Conservation (phyloP, 2,797 vertebrate genomes). For the Columba guinea region DNA sequence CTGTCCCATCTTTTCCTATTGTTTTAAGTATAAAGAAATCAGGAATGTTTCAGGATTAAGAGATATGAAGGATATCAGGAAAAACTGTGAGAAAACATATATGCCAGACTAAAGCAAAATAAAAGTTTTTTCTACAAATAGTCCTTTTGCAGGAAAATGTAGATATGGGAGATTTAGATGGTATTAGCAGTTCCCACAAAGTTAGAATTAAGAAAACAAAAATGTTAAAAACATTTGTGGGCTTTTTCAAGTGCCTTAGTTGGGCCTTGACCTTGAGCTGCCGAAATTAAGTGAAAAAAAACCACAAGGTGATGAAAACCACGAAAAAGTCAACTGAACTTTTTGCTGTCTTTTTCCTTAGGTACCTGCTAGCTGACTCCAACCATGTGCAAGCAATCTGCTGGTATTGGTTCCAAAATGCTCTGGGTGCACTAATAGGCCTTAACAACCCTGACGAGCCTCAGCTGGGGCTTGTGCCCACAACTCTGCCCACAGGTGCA, state of each 20-base stretch:
- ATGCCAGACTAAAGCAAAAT: background rate
- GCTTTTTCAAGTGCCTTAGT: background rate
- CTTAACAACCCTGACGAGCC: rapidly evolving
- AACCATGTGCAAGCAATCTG: background rate
- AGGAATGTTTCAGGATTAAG: background rate
- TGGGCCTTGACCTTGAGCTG: background rate
- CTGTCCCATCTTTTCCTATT: background rate
- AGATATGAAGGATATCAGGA: rapidly evolving
- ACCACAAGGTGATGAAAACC: background rate
- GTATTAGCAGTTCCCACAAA: background rate
- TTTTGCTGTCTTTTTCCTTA: background rate
- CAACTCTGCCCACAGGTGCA: rapidly evolving
- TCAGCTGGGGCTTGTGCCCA: background rate
- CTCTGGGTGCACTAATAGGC: background rate
- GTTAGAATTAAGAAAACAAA: background rate
- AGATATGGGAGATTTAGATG: background rate
- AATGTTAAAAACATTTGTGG: background rate
- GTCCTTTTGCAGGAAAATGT: background rate
- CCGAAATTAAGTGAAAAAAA: background rate
- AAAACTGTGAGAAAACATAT: background rate
- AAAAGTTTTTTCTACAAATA: background rate
- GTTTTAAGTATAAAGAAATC: background rate
- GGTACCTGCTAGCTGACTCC: background rate
- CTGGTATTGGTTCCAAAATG: rapidly evolving
- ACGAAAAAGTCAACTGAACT: background rate